Base-by-base conservation (phyloP, 2,888 invertebrate species). In the Cataglyphis albicans region DNA sequence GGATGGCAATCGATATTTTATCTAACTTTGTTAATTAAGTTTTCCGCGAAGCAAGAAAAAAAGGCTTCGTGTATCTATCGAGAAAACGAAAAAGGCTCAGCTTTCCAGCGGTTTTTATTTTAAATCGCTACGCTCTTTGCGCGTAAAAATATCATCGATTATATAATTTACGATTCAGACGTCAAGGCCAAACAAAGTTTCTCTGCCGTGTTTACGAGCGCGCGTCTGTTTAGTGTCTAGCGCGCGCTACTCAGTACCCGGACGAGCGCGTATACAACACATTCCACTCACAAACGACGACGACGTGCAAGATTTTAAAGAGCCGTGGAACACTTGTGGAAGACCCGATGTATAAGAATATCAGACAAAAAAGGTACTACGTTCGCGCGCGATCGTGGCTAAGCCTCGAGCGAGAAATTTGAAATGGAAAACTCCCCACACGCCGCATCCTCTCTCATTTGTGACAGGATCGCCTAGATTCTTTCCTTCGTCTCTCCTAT, bases 371-470 rank as follows among this genome's bases (percentile, higher is more conserved):
- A 68, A 52, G n/a, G n/a, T 29, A 68, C n/a, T 29, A 55, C 38
- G 48, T 10, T 29, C 9, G 59, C 38, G 15, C n/a, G 41, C 64
- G 7, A 65, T 21, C 12, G 5, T 32, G 29, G 9, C 15, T 32
- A 32, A 68, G 41, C 15, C 21, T 52, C 25, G 52, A 52, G 75
- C 15, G 55, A 32, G 29, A 57, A 4, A 55, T 32, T 67, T 12
- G 29, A 73, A n/a, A 29, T 44, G 67, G 82, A 86, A 87, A 83
- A 78, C 89, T 88, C 82, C 87, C 82, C 78, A 41, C 68, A 67
- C 25, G 57, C 10, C 64, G 38, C 9, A 55, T 55, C 73, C 59
- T 81, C 67, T 87, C 41, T 83, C 61, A 67, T 65, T 81, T 75
- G 65, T 73, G 76, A 80, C 83, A 83, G 81, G 78, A 75, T 48